These are phyloP conservation scores for Mus musculus DNA, from an alignment of 2,113 vertebrate species.

Conservation along the genomic window DNA sequence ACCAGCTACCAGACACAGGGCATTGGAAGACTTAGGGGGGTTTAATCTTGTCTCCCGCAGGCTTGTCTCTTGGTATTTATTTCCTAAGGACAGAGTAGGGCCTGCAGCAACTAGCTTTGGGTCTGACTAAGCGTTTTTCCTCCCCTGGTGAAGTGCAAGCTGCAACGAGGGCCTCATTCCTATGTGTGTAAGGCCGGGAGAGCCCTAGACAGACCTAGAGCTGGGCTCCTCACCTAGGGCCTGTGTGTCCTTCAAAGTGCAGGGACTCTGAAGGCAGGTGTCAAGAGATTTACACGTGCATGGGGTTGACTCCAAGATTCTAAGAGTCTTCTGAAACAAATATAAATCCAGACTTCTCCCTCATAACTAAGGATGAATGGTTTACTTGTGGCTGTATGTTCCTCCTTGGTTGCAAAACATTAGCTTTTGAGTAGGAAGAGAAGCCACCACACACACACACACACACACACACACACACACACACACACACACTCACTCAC, in stretches of 20 bases:
- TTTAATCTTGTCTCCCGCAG: slow-evolving; percentile 22
- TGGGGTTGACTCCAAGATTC: neutral
- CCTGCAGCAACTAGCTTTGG: slow-evolving; percentile 76
- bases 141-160: slow-evolving; percentile 61
- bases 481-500: too few species aligned
- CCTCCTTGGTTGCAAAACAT: neutral
- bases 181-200: neutral
- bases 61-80: slow-evolving; percentile 70
- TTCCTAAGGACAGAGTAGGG: slow-evolving; percentile 74
- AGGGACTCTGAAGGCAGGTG: neutral
- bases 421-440: neutral
- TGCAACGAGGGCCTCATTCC: slow-evolving; percentile 61
- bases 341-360: neutral
- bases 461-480: too few species aligned
- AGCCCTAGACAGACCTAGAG: neutral
- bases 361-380: neutral
- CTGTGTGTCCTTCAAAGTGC: neutral
- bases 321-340: neutral
- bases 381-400: neutral
- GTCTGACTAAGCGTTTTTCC: slow-evolving; percentile 77
- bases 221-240: neutral
- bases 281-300: too few species aligned
- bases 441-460: neutral
- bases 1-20: neutral
- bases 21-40: neutral